Conservation (phyloP, 2,797 vertebrate genomes). For the Clarias pachynema region DNA sequence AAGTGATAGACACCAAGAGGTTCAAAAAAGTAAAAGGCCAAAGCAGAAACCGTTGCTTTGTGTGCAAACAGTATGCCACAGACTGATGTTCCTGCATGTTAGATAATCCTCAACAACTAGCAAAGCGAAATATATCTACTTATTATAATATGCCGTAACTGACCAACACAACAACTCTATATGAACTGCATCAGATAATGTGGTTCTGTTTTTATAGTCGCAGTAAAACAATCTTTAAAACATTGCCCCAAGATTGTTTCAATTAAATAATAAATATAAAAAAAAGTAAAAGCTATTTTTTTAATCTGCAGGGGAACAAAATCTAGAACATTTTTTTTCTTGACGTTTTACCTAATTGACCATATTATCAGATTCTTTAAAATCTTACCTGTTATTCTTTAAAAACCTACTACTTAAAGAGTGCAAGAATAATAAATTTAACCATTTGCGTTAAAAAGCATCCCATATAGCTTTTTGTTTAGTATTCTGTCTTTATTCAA, state of each 20-base stretch:
- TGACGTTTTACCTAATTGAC: background rate
- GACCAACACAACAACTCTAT: no score
- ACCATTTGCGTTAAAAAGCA: constrained; percentile 35
- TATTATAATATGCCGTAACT: background rate
- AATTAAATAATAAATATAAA: background rate
- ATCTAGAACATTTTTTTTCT: background rate
- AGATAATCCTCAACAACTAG: background rate
- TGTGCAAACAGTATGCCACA: background rate
- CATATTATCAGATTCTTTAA: background rate
- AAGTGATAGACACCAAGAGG: background rate
- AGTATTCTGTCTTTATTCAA: constrained; percentile 76
- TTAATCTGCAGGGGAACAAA: background rate
- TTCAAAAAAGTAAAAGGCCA: background rate
- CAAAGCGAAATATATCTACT: background rate
- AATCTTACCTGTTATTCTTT: background rate
- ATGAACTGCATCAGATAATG: background rate
- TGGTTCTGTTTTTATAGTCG: background rate
- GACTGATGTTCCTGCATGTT: background rate
- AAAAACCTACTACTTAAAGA: background rate
- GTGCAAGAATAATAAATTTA: background rate
- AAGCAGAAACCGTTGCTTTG: background rate
- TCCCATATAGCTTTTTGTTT: constrained; percentile 25
- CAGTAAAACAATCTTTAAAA: background rate
- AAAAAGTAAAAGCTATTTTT: no score
- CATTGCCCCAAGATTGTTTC: background rate